Evolutionary conservation across 2,888 invertebrate genomes (phyloP).

Genomic region (Arctia plantaginis): DNA sequence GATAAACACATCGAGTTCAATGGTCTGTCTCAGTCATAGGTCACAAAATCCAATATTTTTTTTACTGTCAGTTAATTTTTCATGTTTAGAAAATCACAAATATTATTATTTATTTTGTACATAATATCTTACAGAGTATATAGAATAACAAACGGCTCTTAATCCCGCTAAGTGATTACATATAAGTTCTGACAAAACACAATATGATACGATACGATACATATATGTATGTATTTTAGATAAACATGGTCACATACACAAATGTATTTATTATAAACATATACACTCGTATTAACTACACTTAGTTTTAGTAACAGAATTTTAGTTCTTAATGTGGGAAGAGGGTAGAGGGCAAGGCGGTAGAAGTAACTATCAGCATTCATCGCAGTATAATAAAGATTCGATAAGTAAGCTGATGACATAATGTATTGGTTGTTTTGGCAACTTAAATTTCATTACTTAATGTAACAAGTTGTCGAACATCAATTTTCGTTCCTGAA

Average conservation of each 20-base stretch:
- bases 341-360: not conserved
- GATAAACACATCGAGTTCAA: not conserved
- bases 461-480: not conserved
- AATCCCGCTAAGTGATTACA: not conserved
- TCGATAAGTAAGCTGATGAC: too few relatives aligned
- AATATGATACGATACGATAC: not conserved
- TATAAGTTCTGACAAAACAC: not conserved
- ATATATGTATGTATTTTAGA: not conserved
- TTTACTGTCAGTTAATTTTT: not conserved
- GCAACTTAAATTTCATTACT: too few relatives aligned
- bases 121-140: slow-evolving; percentile 31
- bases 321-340: slow-evolving; percentile 10
- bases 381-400: too few relatives aligned
- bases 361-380: not conserved
- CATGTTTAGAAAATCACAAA: not conserved
- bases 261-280: slow-evolving; percentile 24
- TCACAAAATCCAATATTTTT: not conserved
- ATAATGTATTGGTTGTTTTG: too few relatives aligned
- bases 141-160: slow-evolving; percentile 22
- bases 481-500: not conserved
- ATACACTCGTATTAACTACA: slow-evolving; percentile 21
- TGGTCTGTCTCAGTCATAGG: not conserved
- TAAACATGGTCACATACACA: not conserved
- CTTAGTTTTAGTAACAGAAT: slow-evolving; percentile 22
- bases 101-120: slow-evolving; percentile 28